Conservation (phyloP, 2,888 invertebrate genomes). For the Arrhopalites spinosus region DNA sequence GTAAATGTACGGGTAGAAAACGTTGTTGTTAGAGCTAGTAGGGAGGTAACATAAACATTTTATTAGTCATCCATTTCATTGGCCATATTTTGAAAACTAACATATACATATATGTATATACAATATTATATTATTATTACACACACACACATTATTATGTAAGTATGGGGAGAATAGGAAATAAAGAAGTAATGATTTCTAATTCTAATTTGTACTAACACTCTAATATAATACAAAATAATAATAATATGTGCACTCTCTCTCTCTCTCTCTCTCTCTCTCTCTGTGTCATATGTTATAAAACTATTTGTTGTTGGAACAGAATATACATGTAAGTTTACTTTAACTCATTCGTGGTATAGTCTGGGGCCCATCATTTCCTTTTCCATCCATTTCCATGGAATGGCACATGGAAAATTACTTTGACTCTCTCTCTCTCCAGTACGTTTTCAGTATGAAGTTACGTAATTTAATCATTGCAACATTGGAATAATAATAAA, state of each 20-base stretch:
- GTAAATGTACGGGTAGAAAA: not conserved
- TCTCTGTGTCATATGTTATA: not conserved
- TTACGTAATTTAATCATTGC: slow-evolving; percentile 6
- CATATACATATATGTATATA: not conserved
- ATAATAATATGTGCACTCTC: not conserved
- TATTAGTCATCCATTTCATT: slow-evolving; percentile 20
- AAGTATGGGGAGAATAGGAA: slow-evolving; percentile 2
- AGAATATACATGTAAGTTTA: too few relatives aligned
- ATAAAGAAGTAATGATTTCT: slow-evolving; percentile 12
- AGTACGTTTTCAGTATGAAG: not conserved
- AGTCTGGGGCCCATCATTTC: not conserved
- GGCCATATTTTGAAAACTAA: slow-evolving; percentile 16
- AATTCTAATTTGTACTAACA: slow-evolving; percentile 18
- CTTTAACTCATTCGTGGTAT: too few relatives aligned
- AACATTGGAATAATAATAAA: not conserved
- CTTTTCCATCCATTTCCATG: not conserved
- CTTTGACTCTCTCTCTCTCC: not conserved
- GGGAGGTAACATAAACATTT: slow-evolving; percentile 13
- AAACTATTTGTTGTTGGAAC: too few relatives aligned
- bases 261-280: slow-evolving; percentile 9
- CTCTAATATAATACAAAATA: slow-evolving; percentile 6
- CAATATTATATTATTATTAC: too few relatives aligned
- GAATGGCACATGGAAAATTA: slow-evolving; percentile 3
- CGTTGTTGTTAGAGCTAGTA: not conserved
- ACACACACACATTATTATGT: too few relatives aligned